Evolutionary conservation across 2,797 vertebrate genomes (phyloP), one percentile per base, ranked within the genome.

Genomic region (Phataginus tricuspis): DNA sequence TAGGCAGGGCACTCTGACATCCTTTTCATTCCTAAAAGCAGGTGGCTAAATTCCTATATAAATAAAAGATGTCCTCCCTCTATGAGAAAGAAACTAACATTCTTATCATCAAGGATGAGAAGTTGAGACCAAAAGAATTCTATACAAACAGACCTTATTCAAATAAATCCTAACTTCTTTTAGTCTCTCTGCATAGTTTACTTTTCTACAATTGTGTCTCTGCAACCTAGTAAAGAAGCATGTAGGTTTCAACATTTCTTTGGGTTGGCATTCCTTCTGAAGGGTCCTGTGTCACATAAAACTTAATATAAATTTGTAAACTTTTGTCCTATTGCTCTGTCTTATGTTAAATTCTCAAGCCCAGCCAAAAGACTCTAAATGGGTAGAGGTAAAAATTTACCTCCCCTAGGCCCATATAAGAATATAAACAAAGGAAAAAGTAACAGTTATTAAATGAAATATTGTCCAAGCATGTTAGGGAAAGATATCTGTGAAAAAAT

Each of bases 361-460:
- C 34, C 27, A 42, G 7, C 10, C 16, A 27, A 93, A 93, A 59
- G 79, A 61, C 10, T 21, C 3, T 49, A 49, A 29, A 9, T 53
- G 5, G 34, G 19, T 19, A 18, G 29, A 63, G 18, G 15, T 53
- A 61, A 87, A 92, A 71, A 12, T 86, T 31, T 93, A 5, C 55
- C 11, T 51, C 11, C 27, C 19, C 5, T 53, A 53, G 34, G 39
- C 25, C 13, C 3, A 53, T 77, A n/a, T 19, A 77, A 69, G 12
- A 55, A 37, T 77, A 6, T 86, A 72, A 93, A 31, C 25, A 84
- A 72, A 53, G 92, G 14, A 55, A 85, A 87, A 72, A 23, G 1
- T 19, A 94, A 86, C 79, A 12, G 34, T 69, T 68, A 72, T 79
- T 94, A 87, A 96, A 59, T 89, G 78, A 84, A 94, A 61, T 69